Percentiles rank a stretch among this genome's conserved stretches.
Conservation (phyloP, 2,113 vertebrate genomes). For the Lamprologus callipterus region DNA sequence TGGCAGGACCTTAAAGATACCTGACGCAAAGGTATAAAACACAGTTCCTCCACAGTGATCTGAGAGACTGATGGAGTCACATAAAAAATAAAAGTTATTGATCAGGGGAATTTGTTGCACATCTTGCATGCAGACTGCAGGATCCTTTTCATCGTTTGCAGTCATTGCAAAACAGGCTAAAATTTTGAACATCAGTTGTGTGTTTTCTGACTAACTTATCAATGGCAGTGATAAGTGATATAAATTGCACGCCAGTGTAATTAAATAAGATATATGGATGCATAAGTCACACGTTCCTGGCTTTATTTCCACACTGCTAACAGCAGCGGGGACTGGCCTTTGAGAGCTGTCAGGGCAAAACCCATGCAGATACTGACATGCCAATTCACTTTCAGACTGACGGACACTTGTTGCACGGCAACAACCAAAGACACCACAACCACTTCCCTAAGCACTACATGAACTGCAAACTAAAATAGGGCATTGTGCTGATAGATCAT, state of each 20-base stretch:
- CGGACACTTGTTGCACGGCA: neutral
- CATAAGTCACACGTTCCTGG: neutral
- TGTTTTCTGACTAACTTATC: neutral
- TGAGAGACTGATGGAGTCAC: neutral
- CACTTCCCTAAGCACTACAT: neutral
- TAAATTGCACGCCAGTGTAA: neutral
- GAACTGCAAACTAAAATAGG: neutral
- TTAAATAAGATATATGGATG: neutral
- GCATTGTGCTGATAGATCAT: neutral
- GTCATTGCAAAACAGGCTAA: neutral
- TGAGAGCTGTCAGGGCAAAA: neutral
- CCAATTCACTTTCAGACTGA: neutral
- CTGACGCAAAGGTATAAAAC: neutral
- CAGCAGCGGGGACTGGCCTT: neutral
- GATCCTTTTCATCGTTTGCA: neutral
- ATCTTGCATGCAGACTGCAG: neutral
- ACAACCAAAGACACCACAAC: neutral
- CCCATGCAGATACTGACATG: neutral
- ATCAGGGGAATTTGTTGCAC: neutral
- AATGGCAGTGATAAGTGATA: neutral
- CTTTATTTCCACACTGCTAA: neutral
- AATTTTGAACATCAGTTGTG: neutral
- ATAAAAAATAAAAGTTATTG: neutral
- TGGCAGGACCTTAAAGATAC: neutral
- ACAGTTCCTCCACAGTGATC: neutral